Base-by-base conservation (phyloP, 2,888 invertebrate species). In the Chaitophorus viminalis region DNA sequence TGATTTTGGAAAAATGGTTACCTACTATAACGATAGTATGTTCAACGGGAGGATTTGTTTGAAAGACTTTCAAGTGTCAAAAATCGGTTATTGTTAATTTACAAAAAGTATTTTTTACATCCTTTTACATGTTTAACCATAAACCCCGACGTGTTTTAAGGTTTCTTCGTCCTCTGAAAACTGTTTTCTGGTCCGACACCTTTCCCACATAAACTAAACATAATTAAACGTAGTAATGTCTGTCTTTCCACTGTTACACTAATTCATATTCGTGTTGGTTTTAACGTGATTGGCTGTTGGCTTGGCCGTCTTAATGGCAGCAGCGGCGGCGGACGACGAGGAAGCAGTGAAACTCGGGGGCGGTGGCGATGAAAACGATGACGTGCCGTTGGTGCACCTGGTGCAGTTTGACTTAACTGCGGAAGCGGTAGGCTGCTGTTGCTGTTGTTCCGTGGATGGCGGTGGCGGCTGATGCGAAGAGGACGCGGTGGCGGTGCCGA, bases 281-380 rank as follows among this genome's bases (percentile, higher is more conserved):
- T 87, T 87, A 74, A 79, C 68, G 39, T 86, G 86, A n/a, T 65
- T 79, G 29, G 68, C 17, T 79, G 81, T 87, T 74, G 87, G 81
- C 81, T 81, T 87, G 87, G 52, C 81, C 74, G 78, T 65, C 29
- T 70, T 78, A 5, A 54, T 72, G 54, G 72, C 81, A n/a, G 54
- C 54, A 36, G 36, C 14, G 39, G 65, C 14, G 17, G 39, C 3
- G 6, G 75, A 33, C 5, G 77, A 21, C 6, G 77, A 3, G n/a
- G 79, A 21, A 6, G 86, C 36, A 1, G 60, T 36, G 31, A 87
- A 87, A 60, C 87, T 79, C 31, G 74, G 87, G 9, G 87, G 79
- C 21, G 79, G 54, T 6, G 79, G 72, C 36, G 79, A 54, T 25
- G 87, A 74, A 79, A 74, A 87, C 46, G 74, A 81, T 21, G 72